Conservation (phyloP, 92 coral and sea anemone genomes). For the Palythoa heliodiscus region DNA sequence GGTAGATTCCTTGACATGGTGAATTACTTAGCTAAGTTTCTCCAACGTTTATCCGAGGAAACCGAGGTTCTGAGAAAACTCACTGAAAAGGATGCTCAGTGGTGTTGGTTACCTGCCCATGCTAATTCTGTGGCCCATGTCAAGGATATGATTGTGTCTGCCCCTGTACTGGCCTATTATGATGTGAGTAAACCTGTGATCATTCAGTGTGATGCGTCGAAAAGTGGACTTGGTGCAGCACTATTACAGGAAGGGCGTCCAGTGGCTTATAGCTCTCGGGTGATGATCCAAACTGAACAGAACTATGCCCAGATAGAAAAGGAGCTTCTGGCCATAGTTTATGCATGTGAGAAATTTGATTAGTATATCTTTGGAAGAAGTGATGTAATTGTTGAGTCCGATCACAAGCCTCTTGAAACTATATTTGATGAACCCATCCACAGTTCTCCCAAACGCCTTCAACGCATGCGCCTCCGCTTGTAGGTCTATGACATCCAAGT, state of each 20-base stretch:
- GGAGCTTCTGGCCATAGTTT: neutral
- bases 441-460: neutral
- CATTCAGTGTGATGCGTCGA: slow-evolving; percentile 20
- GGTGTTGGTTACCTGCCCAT: slow-evolving; percentile 58
- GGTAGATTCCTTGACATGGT: slow-evolving; percentile 68
- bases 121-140: slow-evolving; percentile 50
- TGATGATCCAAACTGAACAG: neutral
- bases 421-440: slow-evolving; percentile 5
- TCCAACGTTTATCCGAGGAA: slow-evolving; percentile 61
- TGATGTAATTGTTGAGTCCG: neutral
- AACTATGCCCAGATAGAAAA: neutral
- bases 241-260: neutral
- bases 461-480: neutral
- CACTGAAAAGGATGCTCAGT: slow-evolving; percentile 60
- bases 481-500: neutral
- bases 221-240: slow-evolving; percentile 1
- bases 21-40: slow-evolving; percentile 57
- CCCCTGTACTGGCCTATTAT: slow-evolving; percentile 16
- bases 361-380: neutral
- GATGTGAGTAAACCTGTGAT: neutral
- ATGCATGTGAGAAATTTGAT: neutral
- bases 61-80: slow-evolving; percentile 58
- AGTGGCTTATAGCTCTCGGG: neutral
- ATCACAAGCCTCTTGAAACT: neutral
- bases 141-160: slow-evolving; percentile 47